Evolutionary conservation across 2,888 invertebrate genomes (phyloP), one percentile per base, ranked within the genome.

Genomic region (Auanema sp.): DNA sequence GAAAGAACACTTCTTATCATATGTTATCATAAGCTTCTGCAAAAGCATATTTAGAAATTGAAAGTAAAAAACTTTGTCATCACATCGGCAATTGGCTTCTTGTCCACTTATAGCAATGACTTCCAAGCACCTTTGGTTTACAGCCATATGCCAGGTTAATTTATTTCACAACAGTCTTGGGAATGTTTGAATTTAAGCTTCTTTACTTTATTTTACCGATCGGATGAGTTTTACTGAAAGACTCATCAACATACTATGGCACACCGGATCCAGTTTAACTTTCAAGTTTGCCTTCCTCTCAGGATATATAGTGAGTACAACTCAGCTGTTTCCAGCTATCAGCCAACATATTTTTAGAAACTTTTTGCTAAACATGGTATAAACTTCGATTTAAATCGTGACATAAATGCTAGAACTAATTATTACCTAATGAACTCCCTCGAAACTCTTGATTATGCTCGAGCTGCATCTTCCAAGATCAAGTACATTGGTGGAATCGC

Each of bases 401-500:
- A 47, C 1, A 54, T 55, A 18, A 47, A 50, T 2, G 49, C 54
- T 18, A 33, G 55, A 24, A 49, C 24, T 16, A 61, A 61, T 33
- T 61, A 44, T 25, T 43, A 55, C 40, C 54, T 61, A 5, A 23
- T 61, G 6, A 61, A 61, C 14, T 44, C 54, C n/a, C 55, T 55
- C 24, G 61, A 61, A 16, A 49, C 44, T 21, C 24, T 61, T 18
- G 61, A 55, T 18, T 50, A 55, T 33, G 61, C 54, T 2, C 44
- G 61, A 24, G 55, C 61, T 0, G 55, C 55, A 6, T 55, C 55
- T 1, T 49, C 47, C 41, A 54, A 55, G 33, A 61, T 61, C 49
- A 54, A 49, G 47, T 61, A 61, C 44, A 61, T 61, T 55, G 61
- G 61, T 18, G 61, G 61, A 55, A 21, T 61, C 1, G 61, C 61